Evolutionary conservation across 2,888 invertebrate genomes (phyloP).

Genomic region (Chrysolina haemoptera): DNA sequence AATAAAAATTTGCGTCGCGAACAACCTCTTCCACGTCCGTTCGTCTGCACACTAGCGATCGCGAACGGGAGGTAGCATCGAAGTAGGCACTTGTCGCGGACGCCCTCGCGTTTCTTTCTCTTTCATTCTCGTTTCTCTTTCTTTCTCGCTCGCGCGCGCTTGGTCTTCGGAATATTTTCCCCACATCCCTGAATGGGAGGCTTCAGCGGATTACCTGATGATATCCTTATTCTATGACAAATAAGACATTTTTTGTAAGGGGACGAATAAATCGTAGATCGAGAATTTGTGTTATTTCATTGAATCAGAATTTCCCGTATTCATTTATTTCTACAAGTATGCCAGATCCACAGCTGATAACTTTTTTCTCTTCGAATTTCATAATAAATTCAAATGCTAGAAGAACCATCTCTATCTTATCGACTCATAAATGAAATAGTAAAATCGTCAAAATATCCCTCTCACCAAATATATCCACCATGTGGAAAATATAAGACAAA

Average conservation of each 20-base stretch:
- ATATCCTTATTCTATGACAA: conserved; percentile 21
- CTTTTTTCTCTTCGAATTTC: not conserved
- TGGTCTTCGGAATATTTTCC: conserved; percentile 12
- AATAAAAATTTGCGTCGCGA: conserved; percentile 7
- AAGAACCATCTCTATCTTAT: too few species aligned
- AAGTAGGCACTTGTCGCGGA: conserved; percentile 56
- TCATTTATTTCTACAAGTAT: not conserved
- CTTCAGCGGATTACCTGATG: conserved; percentile 22
- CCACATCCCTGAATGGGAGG: conserved; percentile 13
- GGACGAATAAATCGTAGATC: not conserved
- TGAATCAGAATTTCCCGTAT: conserved; percentile 4
- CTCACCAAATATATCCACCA: too few species aligned
- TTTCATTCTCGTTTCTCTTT: conserved; percentile 18
- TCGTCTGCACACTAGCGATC: conserved; percentile 35
- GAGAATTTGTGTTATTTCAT: not conserved
- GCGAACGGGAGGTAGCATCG: conserved; percentile 32
- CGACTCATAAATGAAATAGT: too few species aligned
- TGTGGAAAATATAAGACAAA: too few species aligned
- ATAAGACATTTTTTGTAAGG: conserved; percentile 9
- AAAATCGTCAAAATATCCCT: too few species aligned
- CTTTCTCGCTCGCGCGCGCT: conserved; percentile 10
- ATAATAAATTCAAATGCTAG: too few species aligned
- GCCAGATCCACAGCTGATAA: not conserved
- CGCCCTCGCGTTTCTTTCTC: conserved; percentile 56
- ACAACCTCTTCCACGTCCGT: conserved; percentile 27